Conservation (phyloP, 1,140 invertebrate species). For the Chelonus insularis region DNA sequence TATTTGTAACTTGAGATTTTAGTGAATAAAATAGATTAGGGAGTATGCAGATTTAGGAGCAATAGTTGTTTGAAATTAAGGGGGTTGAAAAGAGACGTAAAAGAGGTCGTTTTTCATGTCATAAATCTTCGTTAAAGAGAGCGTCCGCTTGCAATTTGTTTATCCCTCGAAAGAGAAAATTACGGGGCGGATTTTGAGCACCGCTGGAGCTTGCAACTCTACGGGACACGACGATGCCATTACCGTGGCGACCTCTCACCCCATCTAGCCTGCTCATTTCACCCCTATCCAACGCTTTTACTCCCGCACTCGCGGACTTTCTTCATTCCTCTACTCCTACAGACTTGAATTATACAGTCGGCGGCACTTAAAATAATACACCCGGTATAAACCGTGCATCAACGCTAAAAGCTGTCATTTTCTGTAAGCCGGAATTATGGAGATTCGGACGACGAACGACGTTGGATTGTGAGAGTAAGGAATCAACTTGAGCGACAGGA, state of each 20-base stretch:
- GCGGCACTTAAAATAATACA: conserved; percentile 59
- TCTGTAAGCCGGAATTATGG: conserved; percentile 60
- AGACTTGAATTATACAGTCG: conserved; percentile 55
- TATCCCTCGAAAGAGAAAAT: conserved; percentile 4
- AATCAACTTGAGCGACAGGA: too few species aligned
- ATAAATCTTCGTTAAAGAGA: conserved; percentile 9
- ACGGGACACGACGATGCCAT: conserved; percentile 10
- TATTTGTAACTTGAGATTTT: too few species aligned
- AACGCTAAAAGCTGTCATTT: conserved; percentile 60
- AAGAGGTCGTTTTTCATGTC: neutral
- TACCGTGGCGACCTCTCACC: conserved; percentile 5
- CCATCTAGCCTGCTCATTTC: neutral
- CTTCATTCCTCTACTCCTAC: neutral
- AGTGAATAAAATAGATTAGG: too few species aligned
- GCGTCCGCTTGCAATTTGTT: conserved; percentile 5
- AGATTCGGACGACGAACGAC: conserved; percentile 38
- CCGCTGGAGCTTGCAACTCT: neutral
- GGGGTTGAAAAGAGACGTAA: neutral
- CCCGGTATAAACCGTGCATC: conserved; percentile 58
- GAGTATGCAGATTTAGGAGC: too few species aligned
- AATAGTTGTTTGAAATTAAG: too few species aligned
- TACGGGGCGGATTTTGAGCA: conserved; percentile 3
- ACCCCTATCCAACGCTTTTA: neutral
- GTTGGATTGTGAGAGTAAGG: too few species aligned
- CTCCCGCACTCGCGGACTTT: neutral